Evolutionary conservation across 2,797 vertebrate genomes (phyloP), one percentile per base, ranked within the genome.

Genomic region (Cyprinella venusta): DNA sequence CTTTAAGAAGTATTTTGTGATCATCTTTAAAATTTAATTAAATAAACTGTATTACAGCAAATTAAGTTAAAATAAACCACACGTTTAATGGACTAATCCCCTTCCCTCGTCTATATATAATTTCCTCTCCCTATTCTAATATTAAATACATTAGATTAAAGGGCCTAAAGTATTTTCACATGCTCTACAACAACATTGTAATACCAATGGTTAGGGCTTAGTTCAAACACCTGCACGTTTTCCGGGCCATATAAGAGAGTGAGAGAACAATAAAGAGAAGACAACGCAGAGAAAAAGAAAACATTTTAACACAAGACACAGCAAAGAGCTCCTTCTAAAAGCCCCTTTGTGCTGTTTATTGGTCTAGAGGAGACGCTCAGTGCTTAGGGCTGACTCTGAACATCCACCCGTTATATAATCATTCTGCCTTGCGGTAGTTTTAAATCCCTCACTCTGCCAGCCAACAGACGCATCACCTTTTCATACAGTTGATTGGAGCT

Each of bases 331-430:
- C 8, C 9, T 48, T 63, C 13, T 30, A 71, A 81, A 72, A 74
- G 16, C 15, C 59, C 36, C 26, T 48, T 26, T 52, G 40, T 65
- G 69, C 24, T 75, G 42, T 63, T 61, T 24, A 81, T 18, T 72
- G 40, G 26, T 64, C 24, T 42, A 71, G 36, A 18, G 48, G 19
- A 81, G 63, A 76, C 6, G 18, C 72, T 24, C 16, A 12, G 69
- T 63, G 48, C 50, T 36, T 36, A 54, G 59, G 56, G 19, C 59
- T 64, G 75, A 69, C 76, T 68, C 42, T 52, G 40, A 71, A 79
- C 82, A 82, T 86, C 68, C 40, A 61, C 45, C 77, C 24, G 54
- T 84, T 81, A 86, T 79, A 86, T 80, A 79, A 86, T 79, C 50
- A 26, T 67, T 79, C 69, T 83, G 81, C 50, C 69, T 61, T 68